Evolutionary conservation across 2,113 vertebrate genomes (phyloP).

Genomic region (Felis catus): DNA sequence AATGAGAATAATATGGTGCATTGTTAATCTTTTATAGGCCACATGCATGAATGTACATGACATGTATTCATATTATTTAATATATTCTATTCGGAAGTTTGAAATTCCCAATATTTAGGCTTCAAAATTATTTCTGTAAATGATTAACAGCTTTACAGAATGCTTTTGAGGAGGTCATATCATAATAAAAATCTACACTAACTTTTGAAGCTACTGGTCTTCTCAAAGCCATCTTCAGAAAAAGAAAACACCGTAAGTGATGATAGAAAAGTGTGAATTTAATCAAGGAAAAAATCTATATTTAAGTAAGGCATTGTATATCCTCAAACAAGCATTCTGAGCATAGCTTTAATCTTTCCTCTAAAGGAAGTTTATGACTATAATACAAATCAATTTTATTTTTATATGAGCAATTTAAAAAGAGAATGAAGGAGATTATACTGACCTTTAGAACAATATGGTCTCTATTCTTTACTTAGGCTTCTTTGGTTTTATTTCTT

Average conservation of each 20-base stretch:
- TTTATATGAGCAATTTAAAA: constrained; percentile 77
- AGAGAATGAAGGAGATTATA: constrained; percentile 62
- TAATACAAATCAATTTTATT: constrained; percentile 59
- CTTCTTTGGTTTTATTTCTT: constrained; percentile 74
- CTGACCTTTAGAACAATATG: constrained; percentile 69
- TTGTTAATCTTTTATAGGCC: background rate
- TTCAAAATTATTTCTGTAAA: background rate
- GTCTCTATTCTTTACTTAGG: constrained; percentile 55
- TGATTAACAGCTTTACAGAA: background rate
- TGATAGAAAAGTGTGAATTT: constrained; percentile 6
- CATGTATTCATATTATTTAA: background rate
- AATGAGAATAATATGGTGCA: background rate
- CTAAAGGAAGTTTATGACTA: constrained; percentile 8
- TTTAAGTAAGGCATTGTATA: background rate
- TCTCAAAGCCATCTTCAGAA: constrained; percentile 12
- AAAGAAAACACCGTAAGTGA: background rate
- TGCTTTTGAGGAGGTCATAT: constrained; percentile 17
- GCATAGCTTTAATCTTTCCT: background rate
- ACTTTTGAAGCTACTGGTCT: background rate
- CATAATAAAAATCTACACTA: background rate
- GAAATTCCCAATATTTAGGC: background rate
- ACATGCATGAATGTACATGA: background rate
- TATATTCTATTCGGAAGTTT: background rate
- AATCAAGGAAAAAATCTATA: constrained; percentile 15
- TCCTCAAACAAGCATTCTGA: background rate